These are phyloP conservation scores for Hydractinia symbiolongicarpus DNA, from an alignment of 30 jellyfish, hydroid and myxozoan species.

Conservation along the genomic window DNA sequence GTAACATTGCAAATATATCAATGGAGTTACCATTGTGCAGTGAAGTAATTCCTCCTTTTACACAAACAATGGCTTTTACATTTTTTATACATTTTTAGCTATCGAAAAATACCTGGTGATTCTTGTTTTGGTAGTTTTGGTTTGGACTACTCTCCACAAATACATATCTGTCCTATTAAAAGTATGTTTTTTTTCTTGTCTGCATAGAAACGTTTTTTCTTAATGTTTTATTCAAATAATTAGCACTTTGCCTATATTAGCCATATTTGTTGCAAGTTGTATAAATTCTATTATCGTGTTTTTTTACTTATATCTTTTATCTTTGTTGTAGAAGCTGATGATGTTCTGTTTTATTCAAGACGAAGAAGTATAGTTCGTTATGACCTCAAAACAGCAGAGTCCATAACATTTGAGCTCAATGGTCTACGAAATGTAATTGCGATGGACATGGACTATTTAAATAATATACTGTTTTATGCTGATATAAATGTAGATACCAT, in stretches of 20 bases:
- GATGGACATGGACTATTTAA: constrained; percentile 56
- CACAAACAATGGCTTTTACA: not conserved
- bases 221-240: too few relatives aligned
- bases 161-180: constrained; percentile 51
- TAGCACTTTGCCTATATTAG: too few relatives aligned
- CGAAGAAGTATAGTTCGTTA: constrained; percentile 50
- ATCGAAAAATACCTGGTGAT: constrained; percentile 92
- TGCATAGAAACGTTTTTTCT: too few relatives aligned
- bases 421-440: constrained; percentile 55
- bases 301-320: not conserved
- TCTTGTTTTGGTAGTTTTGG: constrained; percentile 71
- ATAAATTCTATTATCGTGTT: too few relatives aligned
- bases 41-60: too few relatives aligned
- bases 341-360: constrained; percentile 56
- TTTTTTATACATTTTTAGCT: constrained; percentile 27
- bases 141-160: constrained; percentile 19
- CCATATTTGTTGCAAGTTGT: too few relatives aligned
- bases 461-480: constrained; percentile 61
- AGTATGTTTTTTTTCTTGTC: constrained; percentile 26
- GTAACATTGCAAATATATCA: not conserved
- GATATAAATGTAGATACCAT: constrained; percentile 68
- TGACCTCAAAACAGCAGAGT: constrained; percentile 23
- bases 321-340: constrained; percentile 25
- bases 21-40: not conserved
- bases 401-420: constrained; percentile 20